These are phyloP conservation scores for Brotula barbata DNA, from an alignment of 2,797 vertebrate genomes.

Conservation along the genomic window DNA sequence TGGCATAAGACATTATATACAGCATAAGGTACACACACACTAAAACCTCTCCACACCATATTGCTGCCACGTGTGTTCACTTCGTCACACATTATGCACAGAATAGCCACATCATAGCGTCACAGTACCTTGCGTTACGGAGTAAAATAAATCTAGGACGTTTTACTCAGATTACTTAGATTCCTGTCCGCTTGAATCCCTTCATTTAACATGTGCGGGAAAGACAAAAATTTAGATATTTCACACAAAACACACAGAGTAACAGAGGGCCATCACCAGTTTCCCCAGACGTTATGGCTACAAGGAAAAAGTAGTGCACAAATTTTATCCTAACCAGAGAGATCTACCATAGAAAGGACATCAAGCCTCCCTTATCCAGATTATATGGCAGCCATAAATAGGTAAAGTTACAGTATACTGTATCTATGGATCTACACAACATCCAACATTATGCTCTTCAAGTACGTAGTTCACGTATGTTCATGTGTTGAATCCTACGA, in stretches of 20 bases:
- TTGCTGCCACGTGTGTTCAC: conserved; percentile 88
- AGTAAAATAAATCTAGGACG: conserved; percentile 42
- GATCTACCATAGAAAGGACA: conserved; percentile 66
- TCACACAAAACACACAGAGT: conserved; percentile 67
- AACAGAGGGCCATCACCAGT: conserved; percentile 65
- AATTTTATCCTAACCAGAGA: conserved; percentile 66
- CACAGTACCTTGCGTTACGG: conserved; percentile 75
- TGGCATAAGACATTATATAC: conserved; percentile 86
- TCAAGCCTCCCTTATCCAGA: conserved; percentile 57
- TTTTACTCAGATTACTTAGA: conserved; percentile 20
- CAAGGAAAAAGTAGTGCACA: conserved; percentile 72
- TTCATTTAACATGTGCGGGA: conserved; percentile 58
- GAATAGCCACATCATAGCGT: conserved; percentile 78
- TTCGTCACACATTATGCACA: conserved; percentile 88
- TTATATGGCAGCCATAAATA: conserved; percentile 68
- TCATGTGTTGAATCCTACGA: conserved; percentile 47
- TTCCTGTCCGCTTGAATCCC: conserved; percentile 47
- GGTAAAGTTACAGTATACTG: conserved; percentile 43
- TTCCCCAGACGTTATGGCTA: conserved; percentile 63
- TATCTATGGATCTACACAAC: conserved; percentile 58
- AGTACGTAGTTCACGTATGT: conserved; percentile 55
- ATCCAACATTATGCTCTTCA: conserved; percentile 57
- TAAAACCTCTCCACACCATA: conserved; percentile 80
- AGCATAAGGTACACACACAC: conserved; percentile 93
- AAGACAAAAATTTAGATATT: conserved; percentile 56